phyloP scores from a whole-genome alignment of 2,113 vertebrate species.

The Muscicapa adusta region DNA sequence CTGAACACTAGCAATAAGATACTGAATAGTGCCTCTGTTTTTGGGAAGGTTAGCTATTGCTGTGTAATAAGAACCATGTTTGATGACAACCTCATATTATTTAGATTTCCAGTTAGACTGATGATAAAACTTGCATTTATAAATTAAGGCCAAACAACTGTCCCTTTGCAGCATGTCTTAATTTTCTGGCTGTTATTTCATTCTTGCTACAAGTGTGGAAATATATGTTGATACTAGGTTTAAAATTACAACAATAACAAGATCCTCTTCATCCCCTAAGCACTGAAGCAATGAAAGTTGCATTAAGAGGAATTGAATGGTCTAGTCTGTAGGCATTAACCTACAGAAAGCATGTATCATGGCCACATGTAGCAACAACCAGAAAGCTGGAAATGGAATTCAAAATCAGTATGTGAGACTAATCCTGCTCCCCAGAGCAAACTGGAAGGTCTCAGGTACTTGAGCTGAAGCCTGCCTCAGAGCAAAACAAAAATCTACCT shows the following conservation, averaged over 20 bases:
- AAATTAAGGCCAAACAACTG: background rate
- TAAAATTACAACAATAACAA: slow-evolving; percentile 16
- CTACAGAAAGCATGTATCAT: background rate
- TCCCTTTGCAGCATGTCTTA: background rate
- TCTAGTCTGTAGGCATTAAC: background rate
- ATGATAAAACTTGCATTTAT: background rate
- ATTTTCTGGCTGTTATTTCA: background rate
- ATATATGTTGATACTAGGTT: background rate
- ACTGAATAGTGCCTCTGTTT: background rate
- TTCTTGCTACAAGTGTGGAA: background rate
- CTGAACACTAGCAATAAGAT: background rate
- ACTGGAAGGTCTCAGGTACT: background rate
- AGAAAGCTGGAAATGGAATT: background rate
- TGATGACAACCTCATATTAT: background rate
- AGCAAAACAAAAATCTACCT: background rate
- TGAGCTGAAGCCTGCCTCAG: background rate
- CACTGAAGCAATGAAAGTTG: background rate
- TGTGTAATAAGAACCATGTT: background rate
- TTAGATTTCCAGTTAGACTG: background rate
- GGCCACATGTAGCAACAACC: background rate
- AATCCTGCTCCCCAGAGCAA: background rate
- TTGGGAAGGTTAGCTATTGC: background rate
- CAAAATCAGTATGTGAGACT: background rate
- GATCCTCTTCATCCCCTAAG: background rate
- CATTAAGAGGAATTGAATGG: background rate